phyloP scores from a whole-genome alignment of 2,797 vertebrate genomes.

The Protosalanx chinensis region DNA sequence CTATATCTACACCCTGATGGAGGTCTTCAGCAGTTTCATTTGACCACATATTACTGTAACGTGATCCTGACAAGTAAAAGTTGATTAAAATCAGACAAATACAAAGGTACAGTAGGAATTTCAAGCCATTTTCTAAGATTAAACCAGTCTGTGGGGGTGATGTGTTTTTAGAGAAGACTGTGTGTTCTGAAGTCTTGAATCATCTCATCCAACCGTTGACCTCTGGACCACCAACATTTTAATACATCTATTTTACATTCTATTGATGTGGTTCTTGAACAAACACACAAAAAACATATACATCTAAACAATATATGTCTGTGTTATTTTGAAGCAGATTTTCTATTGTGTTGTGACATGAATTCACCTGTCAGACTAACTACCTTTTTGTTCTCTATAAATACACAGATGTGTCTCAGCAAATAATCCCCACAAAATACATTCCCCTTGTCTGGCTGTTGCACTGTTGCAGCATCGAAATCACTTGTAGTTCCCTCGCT shows the following conservation, averaged over 20 bases:
- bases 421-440: slow-evolving; percentile 79
- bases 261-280: no score
- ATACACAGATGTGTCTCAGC: slow-evolving; percentile 57
- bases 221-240: background rate
- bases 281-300: background rate
- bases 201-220: background rate
- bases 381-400: slow-evolving; percentile 54
- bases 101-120: slow-evolving; percentile 30
- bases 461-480: slow-evolving; percentile 79
- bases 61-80: slow-evolving; percentile 42
- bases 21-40: slow-evolving; percentile 23
- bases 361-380: slow-evolving; percentile 1
- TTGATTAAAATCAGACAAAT: slow-evolving; percentile 33
- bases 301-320: background rate
- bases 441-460: slow-evolving; percentile 80
- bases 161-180: no score
- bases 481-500: slow-evolving; percentile 82
- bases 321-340: background rate
- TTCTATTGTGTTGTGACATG: background rate
- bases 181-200: slow-evolving; percentile 2
- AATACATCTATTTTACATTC: background rate
- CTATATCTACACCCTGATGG: slow-evolving; percentile 20
- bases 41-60: slow-evolving; percentile 36
- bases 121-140: background rate
- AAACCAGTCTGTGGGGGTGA: no score